Percentiles rank a stretch among this genome's conserved stretches.
These are phyloP conservation scores for Stegodyphus dumicola DNA, from an alignment of 1,140 invertebrate species.

Conservation along the genomic window DNA sequence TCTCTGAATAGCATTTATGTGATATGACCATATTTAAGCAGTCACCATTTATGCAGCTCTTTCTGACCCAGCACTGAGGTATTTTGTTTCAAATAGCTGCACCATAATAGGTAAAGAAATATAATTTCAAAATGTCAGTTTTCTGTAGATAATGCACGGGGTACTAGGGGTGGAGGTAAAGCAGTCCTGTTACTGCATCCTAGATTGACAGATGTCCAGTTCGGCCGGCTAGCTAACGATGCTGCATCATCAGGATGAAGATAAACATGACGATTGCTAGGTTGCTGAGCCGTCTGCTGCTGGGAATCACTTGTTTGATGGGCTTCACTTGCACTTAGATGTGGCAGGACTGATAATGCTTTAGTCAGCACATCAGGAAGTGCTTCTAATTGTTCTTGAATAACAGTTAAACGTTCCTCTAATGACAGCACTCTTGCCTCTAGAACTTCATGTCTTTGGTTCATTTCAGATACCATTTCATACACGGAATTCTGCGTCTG, in stretches of 20 bases:
- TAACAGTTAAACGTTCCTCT: conserved; percentile 74
- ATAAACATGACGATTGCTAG: conserved; percentile 52
- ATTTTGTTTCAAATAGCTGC: neutral
- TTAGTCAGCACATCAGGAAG: conserved; percentile 61
- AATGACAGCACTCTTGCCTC: conserved; percentile 87
- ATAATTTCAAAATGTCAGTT: conserved; percentile 33
- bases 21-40: neutral
- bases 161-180: conserved; percentile 41
- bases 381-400: conserved; percentile 64
- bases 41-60: neutral
- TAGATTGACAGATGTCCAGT: conserved; percentile 62
- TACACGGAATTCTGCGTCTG: conserved; percentile 97
- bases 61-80: neutral
- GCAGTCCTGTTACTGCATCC: conserved; percentile 31
- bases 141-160: conserved; percentile 60
- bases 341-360: conserved; percentile 39
- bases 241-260: conserved; percentile 65
- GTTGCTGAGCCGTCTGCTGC: conserved; percentile 43
- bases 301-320: conserved; percentile 2
- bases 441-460: conserved; percentile 86
- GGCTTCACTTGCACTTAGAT: conserved; percentile 1
- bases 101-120: neutral
- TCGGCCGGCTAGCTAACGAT: conserved; percentile 53
- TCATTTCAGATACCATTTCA: conserved; percentile 96
- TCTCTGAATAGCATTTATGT: neutral